Conservation (phyloP, 2,113 vertebrate genomes). For the Syrmaticus mikado region DNA sequence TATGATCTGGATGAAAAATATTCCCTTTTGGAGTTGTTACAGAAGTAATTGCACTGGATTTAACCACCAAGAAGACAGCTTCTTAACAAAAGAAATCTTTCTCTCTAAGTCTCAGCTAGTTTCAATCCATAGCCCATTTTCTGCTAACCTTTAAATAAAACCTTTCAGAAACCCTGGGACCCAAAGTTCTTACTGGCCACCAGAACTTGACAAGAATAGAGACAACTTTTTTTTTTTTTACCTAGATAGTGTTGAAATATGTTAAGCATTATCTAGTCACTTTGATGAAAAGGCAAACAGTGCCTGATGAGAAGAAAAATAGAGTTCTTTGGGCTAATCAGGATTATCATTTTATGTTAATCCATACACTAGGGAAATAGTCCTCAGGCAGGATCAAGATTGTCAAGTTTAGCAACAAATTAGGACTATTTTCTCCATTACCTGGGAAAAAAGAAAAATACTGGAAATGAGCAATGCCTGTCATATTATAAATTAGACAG, state of each 20-base stretch:
- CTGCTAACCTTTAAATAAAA: background rate
- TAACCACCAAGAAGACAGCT: background rate
- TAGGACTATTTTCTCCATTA: background rate
- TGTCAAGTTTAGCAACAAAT: background rate
- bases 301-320: background rate
- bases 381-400: background rate
- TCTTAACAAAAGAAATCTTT: background rate
- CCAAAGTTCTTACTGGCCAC: background rate
- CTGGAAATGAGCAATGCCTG: background rate
- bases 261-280: background rate
- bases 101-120: background rate
- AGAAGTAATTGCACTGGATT: background rate
- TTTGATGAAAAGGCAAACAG: background rate
- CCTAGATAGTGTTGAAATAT: background rate
- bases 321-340: background rate
- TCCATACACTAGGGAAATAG: background rate
- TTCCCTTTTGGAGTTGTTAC: background rate
- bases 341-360: background rate
- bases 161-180: background rate
- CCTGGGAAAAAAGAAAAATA: background rate
- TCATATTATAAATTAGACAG: background rate
- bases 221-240: background rate
- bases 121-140: background rate
- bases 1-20: background rate
- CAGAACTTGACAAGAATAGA: background rate